Percentiles rank a stretch among this genome's conserved stretches.
These are phyloP conservation scores for Amiota minor DNA, from an alignment of 2,888 invertebrate species.

Conservation along the genomic window DNA sequence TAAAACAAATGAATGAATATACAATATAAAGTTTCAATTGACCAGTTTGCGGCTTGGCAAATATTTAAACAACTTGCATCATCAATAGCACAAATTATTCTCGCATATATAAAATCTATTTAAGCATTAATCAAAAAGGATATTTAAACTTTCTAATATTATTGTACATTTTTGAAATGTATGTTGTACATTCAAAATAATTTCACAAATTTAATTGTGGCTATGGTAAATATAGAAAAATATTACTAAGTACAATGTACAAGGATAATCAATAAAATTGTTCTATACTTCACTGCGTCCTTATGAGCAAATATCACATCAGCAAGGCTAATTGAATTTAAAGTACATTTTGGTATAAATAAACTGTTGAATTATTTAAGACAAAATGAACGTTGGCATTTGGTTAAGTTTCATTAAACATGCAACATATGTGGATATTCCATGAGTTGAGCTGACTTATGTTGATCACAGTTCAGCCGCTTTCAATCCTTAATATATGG, in stretches of 20 bases:
- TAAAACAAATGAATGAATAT: background rate
- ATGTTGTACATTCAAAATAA: conserved; percentile 6
- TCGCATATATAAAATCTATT: conserved; percentile 6
- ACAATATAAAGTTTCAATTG: background rate
- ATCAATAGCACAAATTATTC: background rate
- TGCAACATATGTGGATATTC: no score
- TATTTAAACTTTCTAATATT: background rate
- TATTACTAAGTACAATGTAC: no score
- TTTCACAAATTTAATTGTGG: conserved; percentile 21
- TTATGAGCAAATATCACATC: background rate
- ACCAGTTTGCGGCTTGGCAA: conserved; percentile 11
- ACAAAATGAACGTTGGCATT: no score
- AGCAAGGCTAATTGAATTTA: conserved; percentile 6
- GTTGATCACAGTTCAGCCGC: no score
- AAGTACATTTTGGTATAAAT: background rate
- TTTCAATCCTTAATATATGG: no score
- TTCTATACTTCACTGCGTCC: no score
- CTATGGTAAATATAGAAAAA: background rate
- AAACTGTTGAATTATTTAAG: background rate
- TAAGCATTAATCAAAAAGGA: background rate
- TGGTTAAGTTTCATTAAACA: no score
- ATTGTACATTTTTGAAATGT: background rate
- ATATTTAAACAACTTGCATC: conserved; percentile 3
- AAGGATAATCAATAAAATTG: conserved; percentile 8
- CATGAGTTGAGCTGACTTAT: no score